A percentile compares a stretch with the other conserved stretches of the same genome.
Evolutionary conservation across 2,113 vertebrate genomes (phyloP).

Genomic region (Corvus hawaiiensis): DNA sequence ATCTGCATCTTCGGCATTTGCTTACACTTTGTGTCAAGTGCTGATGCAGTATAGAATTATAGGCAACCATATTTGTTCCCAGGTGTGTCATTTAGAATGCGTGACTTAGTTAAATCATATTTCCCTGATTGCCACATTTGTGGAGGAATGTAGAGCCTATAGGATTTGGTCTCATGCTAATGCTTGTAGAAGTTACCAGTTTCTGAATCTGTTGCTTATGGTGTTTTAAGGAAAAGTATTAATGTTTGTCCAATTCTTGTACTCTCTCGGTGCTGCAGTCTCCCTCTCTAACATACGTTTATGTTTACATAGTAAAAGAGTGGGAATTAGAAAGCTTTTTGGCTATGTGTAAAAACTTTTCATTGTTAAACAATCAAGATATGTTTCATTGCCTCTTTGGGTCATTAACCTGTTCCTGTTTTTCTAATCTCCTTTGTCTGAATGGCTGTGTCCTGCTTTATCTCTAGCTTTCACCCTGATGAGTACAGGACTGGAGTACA

Average conservation of each 20-base stretch:
- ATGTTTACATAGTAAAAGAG: background rate
- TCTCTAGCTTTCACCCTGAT: background rate
- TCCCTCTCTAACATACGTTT: accelerated
- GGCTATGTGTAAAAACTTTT: background rate
- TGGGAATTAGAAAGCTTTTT: background rate
- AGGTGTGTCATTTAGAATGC: background rate
- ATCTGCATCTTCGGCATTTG: background rate
- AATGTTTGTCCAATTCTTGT: background rate
- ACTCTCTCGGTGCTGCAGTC: background rate
- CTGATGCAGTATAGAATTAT: background rate
- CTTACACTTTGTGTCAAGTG: background rate
- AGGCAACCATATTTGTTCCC: background rate
- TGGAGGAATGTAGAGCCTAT: background rate
- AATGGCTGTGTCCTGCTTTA: background rate
- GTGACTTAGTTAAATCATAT: background rate
- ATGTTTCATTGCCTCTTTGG: background rate
- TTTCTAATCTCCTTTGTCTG: background rate
- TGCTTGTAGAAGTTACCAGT: background rate
- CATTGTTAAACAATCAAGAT: background rate
- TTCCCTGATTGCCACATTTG: background rate
- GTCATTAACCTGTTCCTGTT: background rate
- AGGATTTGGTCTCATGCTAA: background rate
- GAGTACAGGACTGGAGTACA: background rate
- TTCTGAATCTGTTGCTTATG: background rate
- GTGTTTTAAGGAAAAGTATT: background rate